Evolutionary conservation across 2,888 invertebrate species (phyloP).

Genomic region (Mesodorylaimus sp.): DNA sequence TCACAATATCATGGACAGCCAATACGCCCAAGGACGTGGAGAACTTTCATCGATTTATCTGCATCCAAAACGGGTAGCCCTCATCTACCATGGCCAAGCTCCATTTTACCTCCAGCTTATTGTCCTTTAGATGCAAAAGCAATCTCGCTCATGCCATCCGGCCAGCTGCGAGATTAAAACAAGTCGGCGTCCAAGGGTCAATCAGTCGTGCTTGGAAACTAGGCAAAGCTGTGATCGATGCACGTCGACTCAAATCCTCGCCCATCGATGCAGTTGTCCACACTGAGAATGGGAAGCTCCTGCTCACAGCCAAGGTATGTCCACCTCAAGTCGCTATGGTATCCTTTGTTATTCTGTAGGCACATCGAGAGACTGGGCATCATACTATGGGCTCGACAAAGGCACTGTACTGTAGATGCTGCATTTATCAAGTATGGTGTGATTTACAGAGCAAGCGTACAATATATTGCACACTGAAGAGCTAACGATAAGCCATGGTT

Average conservation of each 20-base stretch:
- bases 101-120: no score
- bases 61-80: neutral
- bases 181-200: slow-evolving; percentile 10
- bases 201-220: slow-evolving; percentile 25
- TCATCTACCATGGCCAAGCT: neutral
- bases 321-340: no score
- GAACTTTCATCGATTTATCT: neutral
- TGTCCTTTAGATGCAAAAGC: neutral
- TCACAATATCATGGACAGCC: neutral
- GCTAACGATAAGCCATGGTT: no score
- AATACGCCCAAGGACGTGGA: neutral
- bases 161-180: neutral
- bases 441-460: no score
- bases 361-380: no score
- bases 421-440: no score
- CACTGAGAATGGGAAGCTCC: slow-evolving; percentile 15
- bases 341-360: no score
- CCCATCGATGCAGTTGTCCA: slow-evolving; percentile 21
- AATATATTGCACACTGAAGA: no score
- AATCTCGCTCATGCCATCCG: neutral
- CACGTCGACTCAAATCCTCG: slow-evolving; percentile 17
- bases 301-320: slow-evolving; percentile 25
- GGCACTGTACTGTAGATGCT: no score
- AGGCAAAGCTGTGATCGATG: slow-evolving; percentile 22
- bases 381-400: no score